Conservation (phyloP, 2,888 invertebrate species). For the Dolomedes plantarius region DNA sequence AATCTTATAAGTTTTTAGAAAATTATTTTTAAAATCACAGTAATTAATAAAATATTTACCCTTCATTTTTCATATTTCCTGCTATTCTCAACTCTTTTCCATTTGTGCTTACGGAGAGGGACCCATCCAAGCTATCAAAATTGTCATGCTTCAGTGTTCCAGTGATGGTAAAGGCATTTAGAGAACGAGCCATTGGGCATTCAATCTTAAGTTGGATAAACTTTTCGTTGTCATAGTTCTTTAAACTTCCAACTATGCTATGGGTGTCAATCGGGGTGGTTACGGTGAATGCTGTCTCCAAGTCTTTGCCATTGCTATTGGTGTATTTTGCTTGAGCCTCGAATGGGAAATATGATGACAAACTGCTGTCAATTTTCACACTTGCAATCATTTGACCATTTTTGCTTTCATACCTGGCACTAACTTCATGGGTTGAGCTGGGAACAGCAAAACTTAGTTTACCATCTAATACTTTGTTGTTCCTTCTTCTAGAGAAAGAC, state of each 20-base stretch:
- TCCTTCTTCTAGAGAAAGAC: slow-evolving; percentile 19
- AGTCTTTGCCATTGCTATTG: slow-evolving; percentile 50
- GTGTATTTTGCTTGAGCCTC: slow-evolving; percentile 56
- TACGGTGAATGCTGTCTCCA: slow-evolving; percentile 34
- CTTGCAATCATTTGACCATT: slow-evolving; percentile 30
- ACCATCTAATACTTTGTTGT: slow-evolving; percentile 29
- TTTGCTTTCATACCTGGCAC: slow-evolving; percentile 43
- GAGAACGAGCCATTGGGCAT: slow-evolving; percentile 23
- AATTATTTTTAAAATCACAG: too few species aligned
- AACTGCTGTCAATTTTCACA: slow-evolving; percentile 36
- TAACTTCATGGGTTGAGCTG: slow-evolving; percentile 28
- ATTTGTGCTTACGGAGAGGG: slow-evolving; percentile 34
- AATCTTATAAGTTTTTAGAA: too few species aligned
- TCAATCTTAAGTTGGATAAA: slow-evolving; percentile 40
- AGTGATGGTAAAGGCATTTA: slow-evolving; percentile 49
- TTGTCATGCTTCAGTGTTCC: slow-evolving; percentile 43
- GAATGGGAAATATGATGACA: slow-evolving; percentile 29
- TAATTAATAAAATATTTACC: slow-evolving; percentile 54
- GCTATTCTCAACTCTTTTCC: slow-evolving; percentile 55
- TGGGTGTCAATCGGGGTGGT: slow-evolving; percentile 31
- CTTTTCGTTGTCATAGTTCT: slow-evolving; percentile 61
- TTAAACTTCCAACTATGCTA: slow-evolving; percentile 27
- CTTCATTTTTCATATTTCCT: slow-evolving; percentile 66
- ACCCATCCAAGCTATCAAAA: slow-evolving; percentile 31
- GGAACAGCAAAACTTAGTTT: slow-evolving; percentile 23